phyloP scores from a whole-genome alignment of 37 sponge, comb jelly and placozoan genomes.

The Ianthella basta region DNA sequence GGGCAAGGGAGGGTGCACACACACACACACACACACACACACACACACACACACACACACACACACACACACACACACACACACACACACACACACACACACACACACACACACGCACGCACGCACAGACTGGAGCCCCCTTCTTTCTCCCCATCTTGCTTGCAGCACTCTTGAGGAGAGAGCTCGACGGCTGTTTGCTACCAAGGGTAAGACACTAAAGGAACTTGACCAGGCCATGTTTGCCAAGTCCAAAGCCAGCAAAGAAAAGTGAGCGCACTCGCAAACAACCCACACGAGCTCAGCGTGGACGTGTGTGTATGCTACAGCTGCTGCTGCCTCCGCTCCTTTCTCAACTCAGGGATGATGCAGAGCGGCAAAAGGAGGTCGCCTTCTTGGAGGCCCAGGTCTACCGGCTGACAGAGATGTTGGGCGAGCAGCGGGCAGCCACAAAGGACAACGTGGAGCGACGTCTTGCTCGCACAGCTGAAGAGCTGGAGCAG shows the following conservation, averaged over 20 bases:
- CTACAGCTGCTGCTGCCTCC: too few relatives aligned
- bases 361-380: constrained; percentile 58
- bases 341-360: too few relatives aligned
- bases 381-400: constrained; percentile 89
- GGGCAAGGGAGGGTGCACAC: constrained; percentile 60
- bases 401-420: constrained; percentile 77
- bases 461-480: constrained; percentile 91
- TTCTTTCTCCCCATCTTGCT: not conserved
- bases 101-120: too few relatives aligned
- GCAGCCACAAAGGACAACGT: constrained; percentile 93
- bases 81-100: too few relatives aligned
- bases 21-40: too few relatives aligned
- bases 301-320: too few relatives aligned
- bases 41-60: too few relatives aligned
- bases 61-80: too few relatives aligned
- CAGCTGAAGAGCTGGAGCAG: constrained; percentile 92
- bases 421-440: constrained; percentile 91
- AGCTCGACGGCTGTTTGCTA: constrained; percentile 83
- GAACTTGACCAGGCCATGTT: constrained; percentile 74
- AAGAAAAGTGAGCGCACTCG: not conserved
- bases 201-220: constrained; percentile 70
- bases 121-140: too few relatives aligned
- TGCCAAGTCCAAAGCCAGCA: constrained; percentile 75
- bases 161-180: constrained; percentile 90
- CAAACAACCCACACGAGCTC: too few relatives aligned